Base-by-base conservation (phyloP, 1,140 invertebrate species). In the Tetragnatha versicolor region DNA sequence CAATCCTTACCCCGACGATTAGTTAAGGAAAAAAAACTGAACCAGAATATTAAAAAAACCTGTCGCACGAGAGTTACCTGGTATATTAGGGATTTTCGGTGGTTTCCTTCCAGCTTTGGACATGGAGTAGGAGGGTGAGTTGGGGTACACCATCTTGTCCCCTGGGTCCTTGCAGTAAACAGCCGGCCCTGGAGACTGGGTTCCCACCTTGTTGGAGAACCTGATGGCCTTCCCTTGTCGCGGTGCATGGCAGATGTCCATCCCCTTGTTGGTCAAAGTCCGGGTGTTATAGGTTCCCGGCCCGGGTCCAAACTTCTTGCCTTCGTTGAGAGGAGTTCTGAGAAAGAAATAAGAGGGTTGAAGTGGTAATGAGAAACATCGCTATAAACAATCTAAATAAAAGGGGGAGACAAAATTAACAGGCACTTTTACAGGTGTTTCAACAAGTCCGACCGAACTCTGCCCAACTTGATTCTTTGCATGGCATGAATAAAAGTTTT, bases 31-130 rank as follows among this genome's bases (percentile, higher is more conserved):
- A n/a, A n/a, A n/a, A n/a, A n/a, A n/a, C n/a, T n/a, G n/a, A n/a
- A n/a, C n/a, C n/a, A n/a, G n/a, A n/a, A n/a, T n/a, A n/a, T n/a
- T n/a, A n/a, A n/a, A n/a, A n/a, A n/a, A n/a, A n/a, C n/a, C n/a
- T n/a, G n/a, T n/a, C n/a, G n/a, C n/a, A n/a, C n/a, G n/a, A 12
- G 1, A 29, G 25, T 45, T 75, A 75, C 72, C 55, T 49, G 72
- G 72, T 22, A 29, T 25, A 12, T 2, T 25, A 3, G 31, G 2
- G 2, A 14, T 20, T 37, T 20, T 33, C 6, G 17, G 35, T 27
- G 35, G 33, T 5, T 12, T 39, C 4, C 72, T 27, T 22, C 51
- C 9, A 4, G 72, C 29, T 12, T 75, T 37, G 0, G 55, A 20
- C 55, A 75, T 49, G 22, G 42, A 35, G n/a, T 22, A 75, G 3